Conservation (phyloP, 2,113 vertebrate genomes). For the Pungitius pungitius region DNA sequence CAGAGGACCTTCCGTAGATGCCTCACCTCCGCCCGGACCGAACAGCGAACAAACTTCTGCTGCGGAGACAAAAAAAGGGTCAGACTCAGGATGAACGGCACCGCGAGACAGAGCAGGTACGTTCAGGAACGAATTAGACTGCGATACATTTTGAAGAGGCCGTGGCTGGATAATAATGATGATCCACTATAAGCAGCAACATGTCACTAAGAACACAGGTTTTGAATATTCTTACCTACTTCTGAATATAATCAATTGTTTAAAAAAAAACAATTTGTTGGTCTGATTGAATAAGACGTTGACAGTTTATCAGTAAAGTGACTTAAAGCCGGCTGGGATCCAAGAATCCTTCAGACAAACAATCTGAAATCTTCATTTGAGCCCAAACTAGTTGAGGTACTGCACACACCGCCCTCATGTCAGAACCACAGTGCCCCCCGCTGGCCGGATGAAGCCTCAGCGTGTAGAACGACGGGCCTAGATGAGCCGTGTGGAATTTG, state of each 20-base stretch:
- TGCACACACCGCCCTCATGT: background rate
- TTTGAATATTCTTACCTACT: too few relatives aligned
- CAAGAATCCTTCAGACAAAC: background rate
- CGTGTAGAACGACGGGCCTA: accelerated
- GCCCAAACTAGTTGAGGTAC: background rate
- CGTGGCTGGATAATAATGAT: background rate
- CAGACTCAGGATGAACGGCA: too few relatives aligned
- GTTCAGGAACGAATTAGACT: background rate
- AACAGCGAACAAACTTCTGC: constrained; percentile 97
- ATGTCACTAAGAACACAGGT: background rate
- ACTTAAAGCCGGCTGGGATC: background rate
- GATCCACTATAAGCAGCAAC: background rate
- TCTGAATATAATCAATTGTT: background rate
- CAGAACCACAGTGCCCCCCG: constrained; percentile 35
- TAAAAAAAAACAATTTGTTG: background rate
- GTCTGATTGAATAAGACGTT: background rate
- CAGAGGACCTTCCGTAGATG: constrained; percentile 93
- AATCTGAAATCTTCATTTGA: background rate
- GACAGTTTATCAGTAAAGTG: background rate
- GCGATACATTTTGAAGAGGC: constrained; percentile 7
- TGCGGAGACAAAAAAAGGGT: constrained; percentile 62
- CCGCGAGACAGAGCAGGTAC: background rate
- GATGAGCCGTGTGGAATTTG: background rate
- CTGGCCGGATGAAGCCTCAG: constrained; percentile 21
- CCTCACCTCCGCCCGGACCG: constrained; percentile 90